Percentiles rank a stretch among this genome's conserved stretches.
Evolutionary conservation across 2,113 vertebrate species (phyloP).

Genomic region (Aspidoscelis tigris): DNA sequence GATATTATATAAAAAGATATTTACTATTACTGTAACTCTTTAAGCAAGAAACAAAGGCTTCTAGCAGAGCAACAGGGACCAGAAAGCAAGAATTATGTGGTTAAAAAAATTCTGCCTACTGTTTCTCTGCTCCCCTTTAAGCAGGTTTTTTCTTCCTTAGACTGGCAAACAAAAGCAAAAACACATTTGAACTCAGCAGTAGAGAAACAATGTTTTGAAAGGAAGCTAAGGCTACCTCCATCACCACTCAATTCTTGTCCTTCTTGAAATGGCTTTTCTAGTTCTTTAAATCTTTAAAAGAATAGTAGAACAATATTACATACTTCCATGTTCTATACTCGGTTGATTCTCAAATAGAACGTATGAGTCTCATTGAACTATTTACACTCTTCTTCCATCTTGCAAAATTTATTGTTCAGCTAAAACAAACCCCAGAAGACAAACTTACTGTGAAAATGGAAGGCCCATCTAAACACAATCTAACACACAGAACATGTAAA

Average conservation of each 20-base stretch:
- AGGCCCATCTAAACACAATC: background rate
- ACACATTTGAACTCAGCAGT: background rate
- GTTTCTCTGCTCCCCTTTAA: background rate
- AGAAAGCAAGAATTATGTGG: background rate
- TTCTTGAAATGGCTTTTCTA: background rate
- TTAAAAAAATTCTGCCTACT: background rate
- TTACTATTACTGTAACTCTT: background rate
- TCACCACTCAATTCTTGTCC: background rate
- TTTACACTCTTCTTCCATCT: background rate
- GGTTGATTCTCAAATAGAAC: background rate
- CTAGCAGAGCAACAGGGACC: background rate
- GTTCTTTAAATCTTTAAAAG: background rate
- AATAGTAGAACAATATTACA: background rate
- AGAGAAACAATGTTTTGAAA: too few species aligned
- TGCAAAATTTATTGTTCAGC: conserved; percentile 1
- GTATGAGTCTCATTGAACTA: background rate
- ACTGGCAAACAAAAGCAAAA: background rate
- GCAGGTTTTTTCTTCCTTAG: background rate
- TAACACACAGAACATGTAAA: background rate
- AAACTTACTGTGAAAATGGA: background rate
- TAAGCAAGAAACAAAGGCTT: background rate
- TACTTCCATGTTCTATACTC: too few species aligned
- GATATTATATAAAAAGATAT: background rate
- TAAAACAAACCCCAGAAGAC: background rate
- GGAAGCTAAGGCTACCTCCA: too few species aligned